Evolutionary conservation across 2,797 vertebrate genomes (phyloP).

Genomic region (Acrossocheilus wenchowensis): DNA sequence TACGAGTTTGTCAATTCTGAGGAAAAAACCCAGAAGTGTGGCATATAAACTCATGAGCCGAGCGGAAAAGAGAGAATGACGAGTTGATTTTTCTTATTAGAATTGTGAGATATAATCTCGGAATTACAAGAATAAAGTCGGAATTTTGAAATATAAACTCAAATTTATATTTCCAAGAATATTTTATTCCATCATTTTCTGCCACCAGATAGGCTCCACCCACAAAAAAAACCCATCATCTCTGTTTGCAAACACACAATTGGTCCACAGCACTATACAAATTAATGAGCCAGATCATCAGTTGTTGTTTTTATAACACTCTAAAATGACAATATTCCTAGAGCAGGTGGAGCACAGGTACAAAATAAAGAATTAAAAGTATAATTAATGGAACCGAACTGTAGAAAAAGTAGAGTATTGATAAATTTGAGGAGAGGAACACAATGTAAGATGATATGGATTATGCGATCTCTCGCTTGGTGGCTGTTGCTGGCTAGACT

Average conservation of each 20-base stretch:
- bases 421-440: neutral
- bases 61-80: no score
- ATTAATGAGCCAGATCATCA: neutral
- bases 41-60: no score
- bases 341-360: neutral
- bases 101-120: no score
- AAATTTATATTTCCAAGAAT: no score
- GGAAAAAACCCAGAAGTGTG: no score
- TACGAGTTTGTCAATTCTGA: no score
- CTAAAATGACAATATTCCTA: neutral
- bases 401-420: neutral
- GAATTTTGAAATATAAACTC: no score
- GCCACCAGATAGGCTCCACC: no score
- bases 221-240: no score
- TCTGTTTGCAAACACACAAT: neutral
- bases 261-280: neutral
- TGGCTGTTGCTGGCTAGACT: slow-evolving; percentile 58
- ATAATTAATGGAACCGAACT: neutral
- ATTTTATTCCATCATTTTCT: no score
- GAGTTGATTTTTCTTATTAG: no score
- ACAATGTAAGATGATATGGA: neutral
- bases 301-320: neutral
- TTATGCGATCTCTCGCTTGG: slow-evolving; percentile 18
- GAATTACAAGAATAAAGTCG: no score
- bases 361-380: neutral